These are phyloP conservation scores for Cremastinae sp. DNA, from an alignment of 2,888 invertebrate species.

Conservation along the genomic window DNA sequence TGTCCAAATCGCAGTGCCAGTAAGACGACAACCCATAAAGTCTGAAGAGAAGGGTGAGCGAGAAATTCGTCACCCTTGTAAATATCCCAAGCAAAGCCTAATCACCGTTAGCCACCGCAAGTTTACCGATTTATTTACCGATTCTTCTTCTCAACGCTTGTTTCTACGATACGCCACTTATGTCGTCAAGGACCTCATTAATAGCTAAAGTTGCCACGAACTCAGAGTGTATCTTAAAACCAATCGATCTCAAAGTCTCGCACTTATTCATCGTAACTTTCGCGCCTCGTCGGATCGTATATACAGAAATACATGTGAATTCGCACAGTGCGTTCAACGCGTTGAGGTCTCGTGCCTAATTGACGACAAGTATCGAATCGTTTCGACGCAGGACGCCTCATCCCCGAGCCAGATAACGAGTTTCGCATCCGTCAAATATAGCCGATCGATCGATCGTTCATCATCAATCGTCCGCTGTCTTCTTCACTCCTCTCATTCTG, in stretches of 20 bases:
- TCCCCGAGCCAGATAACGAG: constrained; percentile 41
- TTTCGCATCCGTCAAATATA: constrained; percentile 29
- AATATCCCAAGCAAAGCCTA: constrained; percentile 57
- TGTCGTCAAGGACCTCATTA: constrained; percentile 35
- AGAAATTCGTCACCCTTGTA: constrained; percentile 56
- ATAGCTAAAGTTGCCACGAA: constrained; percentile 50
- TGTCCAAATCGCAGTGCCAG: constrained; percentile 41
- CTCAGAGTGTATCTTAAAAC: constrained; percentile 21
- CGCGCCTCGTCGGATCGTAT: constrained; percentile 24
- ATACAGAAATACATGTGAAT: constrained; percentile 3
- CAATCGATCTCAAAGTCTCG: constrained; percentile 49
- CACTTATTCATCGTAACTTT: constrained; percentile 47
- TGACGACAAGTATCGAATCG: constrained; percentile 45
- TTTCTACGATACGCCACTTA: constrained; percentile 13
- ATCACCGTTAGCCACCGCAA: constrained; percentile 51
- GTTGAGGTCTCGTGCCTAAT: constrained; percentile 30
- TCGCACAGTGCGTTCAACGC: not conserved
- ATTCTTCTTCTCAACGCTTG: constrained; percentile 17
- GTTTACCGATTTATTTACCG: constrained; percentile 53
- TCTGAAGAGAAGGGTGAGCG: constrained; percentile 23
- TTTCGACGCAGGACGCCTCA: constrained; percentile 43
- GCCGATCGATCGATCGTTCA: constrained; percentile 46
- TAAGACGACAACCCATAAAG: constrained; percentile 27
- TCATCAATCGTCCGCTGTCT: constrained; percentile 54
- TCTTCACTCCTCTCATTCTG: constrained; percentile 21